Percentiles rank a stretch among this genome's conserved stretches.
phyloP scores from a whole-genome alignment of 2,113 vertebrate species.

The Pristiophorus japonicus region DNA sequence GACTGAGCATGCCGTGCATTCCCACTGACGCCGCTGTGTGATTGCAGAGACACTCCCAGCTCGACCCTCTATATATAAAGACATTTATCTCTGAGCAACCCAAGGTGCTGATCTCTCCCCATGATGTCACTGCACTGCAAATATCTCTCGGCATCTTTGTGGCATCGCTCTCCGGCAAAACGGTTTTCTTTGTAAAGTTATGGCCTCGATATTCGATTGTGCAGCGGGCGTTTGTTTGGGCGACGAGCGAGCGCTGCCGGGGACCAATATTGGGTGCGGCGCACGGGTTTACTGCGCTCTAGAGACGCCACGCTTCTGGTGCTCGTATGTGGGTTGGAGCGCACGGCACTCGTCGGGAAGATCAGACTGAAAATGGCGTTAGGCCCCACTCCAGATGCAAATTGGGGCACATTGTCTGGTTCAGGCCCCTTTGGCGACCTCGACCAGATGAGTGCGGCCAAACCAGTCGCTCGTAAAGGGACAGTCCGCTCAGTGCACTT shows the following conservation, averaged over 20 bases:
- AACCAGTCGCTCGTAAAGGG: too few species aligned
- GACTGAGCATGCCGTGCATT: background rate
- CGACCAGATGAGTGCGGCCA: too few species aligned
- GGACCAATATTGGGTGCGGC: too few species aligned
- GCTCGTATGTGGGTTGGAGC: background rate
- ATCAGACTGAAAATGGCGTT: background rate
- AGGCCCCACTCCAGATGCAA: background rate
- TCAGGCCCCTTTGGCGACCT: too few species aligned
- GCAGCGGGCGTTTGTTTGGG: background rate
- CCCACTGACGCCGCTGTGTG: background rate
- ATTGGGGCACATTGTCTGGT: background rate
- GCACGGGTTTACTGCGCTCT: background rate
- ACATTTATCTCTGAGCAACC: background rate
- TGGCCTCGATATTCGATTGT: background rate
- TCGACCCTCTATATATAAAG: background rate
- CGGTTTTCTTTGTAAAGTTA: background rate
- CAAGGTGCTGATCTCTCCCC: background rate
- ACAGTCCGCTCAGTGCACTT: too few species aligned
- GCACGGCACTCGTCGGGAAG: background rate
- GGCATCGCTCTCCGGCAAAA: background rate
- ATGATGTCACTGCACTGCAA: background rate
- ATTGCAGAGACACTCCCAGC: background rate
- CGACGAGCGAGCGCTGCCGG: background rate
- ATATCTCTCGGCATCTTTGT: background rate
- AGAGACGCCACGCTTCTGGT: background rate